Evolutionary conservation across 2,113 vertebrate species (phyloP).

Genomic region (Syrmaticus mikado): DNA sequence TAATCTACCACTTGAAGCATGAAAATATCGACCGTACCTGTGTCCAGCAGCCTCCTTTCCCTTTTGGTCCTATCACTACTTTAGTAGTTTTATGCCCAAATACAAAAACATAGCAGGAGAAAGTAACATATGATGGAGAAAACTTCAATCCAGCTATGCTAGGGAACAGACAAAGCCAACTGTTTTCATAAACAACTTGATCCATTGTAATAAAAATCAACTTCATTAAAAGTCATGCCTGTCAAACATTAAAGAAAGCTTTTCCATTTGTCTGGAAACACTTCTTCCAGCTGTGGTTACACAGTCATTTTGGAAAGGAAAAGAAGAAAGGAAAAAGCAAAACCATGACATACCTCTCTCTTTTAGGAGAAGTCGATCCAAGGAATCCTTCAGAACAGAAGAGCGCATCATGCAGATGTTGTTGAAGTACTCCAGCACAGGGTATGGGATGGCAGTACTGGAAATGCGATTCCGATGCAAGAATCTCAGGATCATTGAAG

Average conservation of each 20-base stretch:
- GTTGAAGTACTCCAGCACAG: conserved; percentile 92
- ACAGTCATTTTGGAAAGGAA: not conserved
- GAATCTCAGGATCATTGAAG: conserved; percentile 92
- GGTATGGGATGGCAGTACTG: conserved; percentile 90
- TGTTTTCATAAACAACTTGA: not conserved
- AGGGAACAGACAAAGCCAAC: not conserved
- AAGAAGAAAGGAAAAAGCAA: not conserved
- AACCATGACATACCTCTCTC: conserved; percentile 84
- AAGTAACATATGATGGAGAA: not conserved
- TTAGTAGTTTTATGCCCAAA: not conserved
- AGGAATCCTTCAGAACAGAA: conserved; percentile 88
- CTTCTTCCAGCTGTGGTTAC: not conserved
- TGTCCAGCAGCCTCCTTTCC: not conserved
- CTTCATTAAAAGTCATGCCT: not conserved
- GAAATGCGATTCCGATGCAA: conserved; percentile 93
- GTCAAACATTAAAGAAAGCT: not conserved
- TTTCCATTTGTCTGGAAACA: not conserved
- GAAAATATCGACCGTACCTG: not conserved
- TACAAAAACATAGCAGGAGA: not conserved
- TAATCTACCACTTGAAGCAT: not conserved
- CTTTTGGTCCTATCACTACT: not conserved
- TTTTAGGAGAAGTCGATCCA: conserved; percentile 90
- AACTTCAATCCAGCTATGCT: not conserved
- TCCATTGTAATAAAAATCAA: not conserved
- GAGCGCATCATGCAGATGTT: conserved; percentile 94